These are phyloP conservation scores for Dendroctonus valens DNA, from an alignment of 1,140 invertebrate species.

Conservation along the genomic window DNA sequence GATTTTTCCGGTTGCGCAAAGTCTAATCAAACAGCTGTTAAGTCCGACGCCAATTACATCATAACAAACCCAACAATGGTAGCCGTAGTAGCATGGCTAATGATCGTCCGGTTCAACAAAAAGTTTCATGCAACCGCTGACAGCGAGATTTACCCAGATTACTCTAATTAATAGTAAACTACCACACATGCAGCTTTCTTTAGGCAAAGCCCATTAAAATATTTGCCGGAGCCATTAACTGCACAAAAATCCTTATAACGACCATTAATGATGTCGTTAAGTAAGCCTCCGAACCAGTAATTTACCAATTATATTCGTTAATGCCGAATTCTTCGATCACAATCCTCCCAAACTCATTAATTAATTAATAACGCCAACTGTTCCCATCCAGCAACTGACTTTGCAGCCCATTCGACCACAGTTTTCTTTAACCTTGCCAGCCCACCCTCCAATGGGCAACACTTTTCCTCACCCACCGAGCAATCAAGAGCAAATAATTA, in stretches of 20 bases:
- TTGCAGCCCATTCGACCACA: too few relatives aligned
- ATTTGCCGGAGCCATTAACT: slow-evolving; percentile 17
- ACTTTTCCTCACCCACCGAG: too few relatives aligned
- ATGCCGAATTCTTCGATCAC: too few relatives aligned
- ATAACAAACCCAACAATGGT: neutral
- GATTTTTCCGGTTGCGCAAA: too few relatives aligned
- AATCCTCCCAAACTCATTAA: too few relatives aligned
- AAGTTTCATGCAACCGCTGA: slow-evolving; percentile 15
- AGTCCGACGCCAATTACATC: neutral
- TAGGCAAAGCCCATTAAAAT: slow-evolving; percentile 20
- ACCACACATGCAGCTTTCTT: slow-evolving; percentile 19
- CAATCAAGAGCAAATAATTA: too few relatives aligned
- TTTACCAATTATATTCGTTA: too few relatives aligned
- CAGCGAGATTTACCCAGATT: slow-evolving; percentile 18
- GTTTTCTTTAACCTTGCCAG: too few relatives aligned
- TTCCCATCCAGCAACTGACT: too few relatives aligned
- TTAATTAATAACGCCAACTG: too few relatives aligned
- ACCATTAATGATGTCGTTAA: slow-evolving; percentile 11
- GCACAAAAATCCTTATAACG: slow-evolving; percentile 8
- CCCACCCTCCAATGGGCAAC: too few relatives aligned
- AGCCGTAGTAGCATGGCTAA: slow-evolving; percentile 9
- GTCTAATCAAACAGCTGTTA: too few relatives aligned
- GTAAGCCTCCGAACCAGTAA: neutral
- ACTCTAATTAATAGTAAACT: slow-evolving; percentile 26
- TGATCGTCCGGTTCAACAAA: slow-evolving; percentile 9